These are phyloP conservation scores for Acropternis orthonyx DNA, from an alignment of 2,797 vertebrate species.

Conservation along the genomic window DNA sequence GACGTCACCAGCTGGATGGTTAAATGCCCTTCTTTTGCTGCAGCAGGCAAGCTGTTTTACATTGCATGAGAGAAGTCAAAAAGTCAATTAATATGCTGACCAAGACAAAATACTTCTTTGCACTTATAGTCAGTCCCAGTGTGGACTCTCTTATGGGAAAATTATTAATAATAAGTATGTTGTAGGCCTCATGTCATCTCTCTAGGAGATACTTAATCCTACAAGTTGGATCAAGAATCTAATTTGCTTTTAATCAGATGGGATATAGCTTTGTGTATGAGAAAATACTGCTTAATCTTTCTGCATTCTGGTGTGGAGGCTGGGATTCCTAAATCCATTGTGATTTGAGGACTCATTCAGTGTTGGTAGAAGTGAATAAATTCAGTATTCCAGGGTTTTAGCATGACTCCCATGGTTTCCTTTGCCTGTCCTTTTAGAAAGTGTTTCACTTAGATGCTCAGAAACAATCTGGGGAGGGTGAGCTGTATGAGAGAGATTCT, in stretches of 20 bases:
- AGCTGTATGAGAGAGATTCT: neutral
- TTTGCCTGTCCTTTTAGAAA: neutral
- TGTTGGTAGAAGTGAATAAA: neutral
- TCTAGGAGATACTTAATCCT: slow-evolving; percentile 48
- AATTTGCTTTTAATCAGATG: slow-evolving; percentile 41
- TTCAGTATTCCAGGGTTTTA: neutral
- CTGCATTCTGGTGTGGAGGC: neutral
- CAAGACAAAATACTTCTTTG: slow-evolving; percentile 32
- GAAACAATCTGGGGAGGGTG: neutral
- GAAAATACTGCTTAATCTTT: slow-evolving; percentile 42
- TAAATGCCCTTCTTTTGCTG: neutral
- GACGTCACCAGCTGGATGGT: neutral
- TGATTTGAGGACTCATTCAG: slow-evolving; percentile 8
- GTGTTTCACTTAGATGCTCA: neutral
- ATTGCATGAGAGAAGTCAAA: neutral
- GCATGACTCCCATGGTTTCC: neutral
- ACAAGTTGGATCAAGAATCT: slow-evolving; percentile 40
- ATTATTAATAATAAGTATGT: slow-evolving; percentile 19
- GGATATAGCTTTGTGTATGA: slow-evolving; percentile 14
- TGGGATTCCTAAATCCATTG: neutral
- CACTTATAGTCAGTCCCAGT: neutral
- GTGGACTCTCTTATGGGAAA: neutral
- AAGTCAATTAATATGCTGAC: slow-evolving; percentile 31
- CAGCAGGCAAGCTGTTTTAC: neutral
- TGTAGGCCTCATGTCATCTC: slow-evolving; percentile 17